Percentiles rank a stretch among this genome's conserved stretches.
Conservation (phyloP, 2,888 invertebrate species). For the Listrodromus nycthemerus region DNA sequence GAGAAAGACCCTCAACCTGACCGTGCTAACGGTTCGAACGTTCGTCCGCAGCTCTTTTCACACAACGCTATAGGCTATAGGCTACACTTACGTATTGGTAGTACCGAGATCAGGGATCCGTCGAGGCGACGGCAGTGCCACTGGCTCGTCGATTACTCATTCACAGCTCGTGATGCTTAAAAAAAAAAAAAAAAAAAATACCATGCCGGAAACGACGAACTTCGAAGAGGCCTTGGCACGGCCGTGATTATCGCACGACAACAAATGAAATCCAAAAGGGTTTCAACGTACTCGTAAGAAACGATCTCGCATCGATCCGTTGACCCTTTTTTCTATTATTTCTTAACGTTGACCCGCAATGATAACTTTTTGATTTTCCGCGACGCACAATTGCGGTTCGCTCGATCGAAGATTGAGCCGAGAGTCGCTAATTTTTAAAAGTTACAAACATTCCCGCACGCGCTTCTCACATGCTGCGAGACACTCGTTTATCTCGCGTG, state of each 20-base stretch:
- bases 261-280: not conserved
- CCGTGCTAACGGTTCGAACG: constrained; percentile 61
- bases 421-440: not conserved
- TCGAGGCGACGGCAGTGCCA: constrained; percentile 30
- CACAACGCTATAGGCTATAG: constrained; percentile 20
- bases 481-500: not conserved
- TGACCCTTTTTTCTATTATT: not conserved
- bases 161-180: not conserved
- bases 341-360: constrained; percentile 9
- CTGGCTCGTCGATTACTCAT: constrained; percentile 1
- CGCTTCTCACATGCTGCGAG: not conserved
- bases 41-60: not conserved
- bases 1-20: constrained; percentile 76
- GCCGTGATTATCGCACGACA: not conserved
- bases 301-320: not conserved
- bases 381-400: not conserved
- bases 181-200: not conserved
- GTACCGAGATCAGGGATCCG: constrained; percentile 15
- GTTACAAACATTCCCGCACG: not conserved
- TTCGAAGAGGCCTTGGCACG: not conserved
- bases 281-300: not conserved
- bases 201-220: not conserved
- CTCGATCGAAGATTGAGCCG: not conserved
- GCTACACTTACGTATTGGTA: constrained; percentile 20
- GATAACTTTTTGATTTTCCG: not conserved